Base-by-base conservation (phyloP, 2,797 vertebrate species). In the Falco columbarius region DNA sequence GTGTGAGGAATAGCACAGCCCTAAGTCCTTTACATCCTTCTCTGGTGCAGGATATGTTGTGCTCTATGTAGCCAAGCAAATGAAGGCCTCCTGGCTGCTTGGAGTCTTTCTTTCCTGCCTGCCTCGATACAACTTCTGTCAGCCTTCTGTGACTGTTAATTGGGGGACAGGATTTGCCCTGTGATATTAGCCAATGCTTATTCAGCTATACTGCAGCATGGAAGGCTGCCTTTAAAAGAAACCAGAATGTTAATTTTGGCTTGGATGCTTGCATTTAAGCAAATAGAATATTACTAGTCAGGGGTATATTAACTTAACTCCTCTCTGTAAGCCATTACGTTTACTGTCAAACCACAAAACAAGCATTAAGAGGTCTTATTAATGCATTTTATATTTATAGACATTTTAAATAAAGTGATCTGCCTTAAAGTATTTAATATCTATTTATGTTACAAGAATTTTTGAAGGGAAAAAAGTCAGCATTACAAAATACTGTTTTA, bases 201-300 rank as follows among this genome's bases (percentile, higher is more conserved):
- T 94, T 95, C 92, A 85, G 91, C 96, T 95, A 68, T 22, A 4
- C 82, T 95, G 85, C 89, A 95, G 93, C 75, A 89, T 87, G 93
- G 94, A 91, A 21, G 62, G 68, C 93, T 97, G 97, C 94, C 95
- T 97, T 82, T 89, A 95, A 97, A 95, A 97, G 97, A 97, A 98
- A 98, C 97, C 97, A 97, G 97, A 97, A 97, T 97, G 97, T 97
- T 97, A 97, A 97, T 97, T 97, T 97, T 98, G 97, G 97, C 97
- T 89, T 76, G 70, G 70, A 15, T 59, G 67, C 95, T 90, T 90
- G 85, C 85, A 95, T 97, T 97, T 97, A 92, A 96, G 97, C 97
- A 97, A 97, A 97, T 84, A 96, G 96, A 97, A 73, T 85, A 61
- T 96, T 97, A 93, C 80, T 96, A 90, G 94, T 94, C 86, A 92